These are phyloP conservation scores for Hyles lineata DNA, from an alignment of 2,888 invertebrate species.

Conservation along the genomic window DNA sequence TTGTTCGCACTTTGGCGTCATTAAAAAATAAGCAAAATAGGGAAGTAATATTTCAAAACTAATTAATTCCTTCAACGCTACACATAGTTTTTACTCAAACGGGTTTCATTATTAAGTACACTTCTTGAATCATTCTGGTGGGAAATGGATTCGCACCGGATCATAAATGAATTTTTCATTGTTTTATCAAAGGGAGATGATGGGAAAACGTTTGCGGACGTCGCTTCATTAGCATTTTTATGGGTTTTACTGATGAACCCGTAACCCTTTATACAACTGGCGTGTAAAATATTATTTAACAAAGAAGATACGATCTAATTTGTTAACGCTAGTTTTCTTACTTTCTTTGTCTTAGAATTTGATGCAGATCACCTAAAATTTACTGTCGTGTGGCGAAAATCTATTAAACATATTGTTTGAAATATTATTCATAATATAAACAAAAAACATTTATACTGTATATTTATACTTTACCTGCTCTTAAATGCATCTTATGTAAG, in stretches of 20 bases:
- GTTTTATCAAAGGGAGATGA: conserved; percentile 43
- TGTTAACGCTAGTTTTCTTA: background rate
- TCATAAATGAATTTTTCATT: conserved; percentile 46
- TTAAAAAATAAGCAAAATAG: conserved; percentile 2
- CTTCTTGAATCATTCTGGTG: conserved; percentile 41
- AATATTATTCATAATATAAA: too few species aligned
- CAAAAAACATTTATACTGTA: too few species aligned
- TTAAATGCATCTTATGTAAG: too few species aligned
- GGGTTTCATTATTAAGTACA: background rate
- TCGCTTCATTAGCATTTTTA: conserved; percentile 54
- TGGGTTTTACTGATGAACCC: conserved; percentile 35
- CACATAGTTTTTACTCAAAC: background rate
- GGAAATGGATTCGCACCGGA: conserved; percentile 41
- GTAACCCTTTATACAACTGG: background rate
- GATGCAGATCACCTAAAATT: too few species aligned
- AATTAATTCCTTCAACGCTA: background rate
- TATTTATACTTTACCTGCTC: too few species aligned
- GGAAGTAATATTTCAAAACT: background rate
- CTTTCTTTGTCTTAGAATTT: background rate
- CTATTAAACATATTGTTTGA: too few species aligned
- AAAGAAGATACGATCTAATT: background rate
- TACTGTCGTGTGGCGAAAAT: too few species aligned
- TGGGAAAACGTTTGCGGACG: conserved; percentile 51
- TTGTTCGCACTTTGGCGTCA: conserved; percentile 43
- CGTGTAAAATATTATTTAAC: background rate